These are phyloP conservation scores for Etheostoma nigrum DNA, from an alignment of 2,797 vertebrate species.

Conservation along the genomic window DNA sequence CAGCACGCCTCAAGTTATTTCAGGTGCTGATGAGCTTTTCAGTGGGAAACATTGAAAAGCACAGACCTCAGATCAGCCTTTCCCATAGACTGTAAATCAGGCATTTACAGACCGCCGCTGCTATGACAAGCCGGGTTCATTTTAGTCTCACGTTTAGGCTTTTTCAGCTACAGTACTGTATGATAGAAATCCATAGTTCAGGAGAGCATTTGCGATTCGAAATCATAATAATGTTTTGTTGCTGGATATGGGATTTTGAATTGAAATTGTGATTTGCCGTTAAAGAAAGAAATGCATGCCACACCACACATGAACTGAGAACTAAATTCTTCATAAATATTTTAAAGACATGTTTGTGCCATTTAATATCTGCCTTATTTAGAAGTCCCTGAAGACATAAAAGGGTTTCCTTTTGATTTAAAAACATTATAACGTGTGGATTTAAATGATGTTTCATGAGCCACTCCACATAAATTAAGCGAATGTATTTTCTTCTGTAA, in stretches of 20 bases:
- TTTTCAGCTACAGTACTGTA: not conserved
- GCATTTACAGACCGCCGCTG: not conserved
- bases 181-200: not conserved
- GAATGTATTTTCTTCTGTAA: not conserved
- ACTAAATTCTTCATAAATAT: not conserved
- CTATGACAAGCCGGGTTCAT: not conserved
- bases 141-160: not conserved
- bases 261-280: not conserved
- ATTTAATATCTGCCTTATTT: not conserved
- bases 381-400: not conserved
- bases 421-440: not conserved
- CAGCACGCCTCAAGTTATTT: slow-evolving; percentile 82
- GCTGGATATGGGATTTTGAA: not conserved
- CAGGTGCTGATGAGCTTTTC: slow-evolving; percentile 80
- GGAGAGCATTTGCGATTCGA: not conserved
- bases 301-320: too few relatives aligned
- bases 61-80: slow-evolving; percentile 9
- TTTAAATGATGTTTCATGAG: not conserved
- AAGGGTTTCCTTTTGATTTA: not conserved
- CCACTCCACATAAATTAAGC: not conserved
- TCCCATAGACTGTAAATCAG: too few relatives aligned
- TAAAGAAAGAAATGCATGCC: not conserved
- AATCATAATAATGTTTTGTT: not conserved
- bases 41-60: slow-evolving; percentile 61
- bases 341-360: not conserved